A percentile compares a stretch with the other conserved stretches of the same genome.
phyloP scores from a whole-genome alignment of 2,888 invertebrate species.

The Chaetoderma sp. region DNA sequence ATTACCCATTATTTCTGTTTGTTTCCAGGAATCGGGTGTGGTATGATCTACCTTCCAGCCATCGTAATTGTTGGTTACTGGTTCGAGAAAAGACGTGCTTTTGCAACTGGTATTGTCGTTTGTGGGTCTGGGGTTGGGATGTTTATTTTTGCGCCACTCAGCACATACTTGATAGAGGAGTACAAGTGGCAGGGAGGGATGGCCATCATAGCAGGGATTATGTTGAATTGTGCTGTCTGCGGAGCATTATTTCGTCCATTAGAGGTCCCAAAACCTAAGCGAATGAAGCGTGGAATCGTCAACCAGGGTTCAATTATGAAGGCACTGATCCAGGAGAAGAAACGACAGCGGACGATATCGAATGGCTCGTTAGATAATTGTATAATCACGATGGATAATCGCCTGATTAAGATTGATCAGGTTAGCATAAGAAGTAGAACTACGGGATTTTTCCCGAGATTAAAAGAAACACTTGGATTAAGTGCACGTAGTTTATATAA shows the following conservation, averaged over 20 bases:
- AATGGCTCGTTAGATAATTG: slow-evolving; percentile 67
- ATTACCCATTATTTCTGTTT: too few relatives aligned
- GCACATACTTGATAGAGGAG: slow-evolving; percentile 42
- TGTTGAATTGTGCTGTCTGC: slow-evolving; percentile 82
- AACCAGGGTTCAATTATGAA: slow-evolving; percentile 64
- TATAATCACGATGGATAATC: slow-evolving; percentile 67
- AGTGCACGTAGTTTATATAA: slow-evolving; percentile 54
- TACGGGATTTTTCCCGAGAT: slow-evolving; percentile 47
- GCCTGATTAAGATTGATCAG: slow-evolving; percentile 57
- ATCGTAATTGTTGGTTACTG: slow-evolving; percentile 96
- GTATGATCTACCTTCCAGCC: slow-evolving; percentile 94
- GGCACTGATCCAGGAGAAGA: slow-evolving; percentile 66
- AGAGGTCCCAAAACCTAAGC: slow-evolving; percentile 59
- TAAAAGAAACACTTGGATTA: slow-evolving; percentile 55
- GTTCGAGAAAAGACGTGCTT: slow-evolving; percentile 93
- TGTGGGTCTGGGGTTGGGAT: slow-evolving; percentile 96
- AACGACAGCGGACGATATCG: slow-evolving; percentile 65
- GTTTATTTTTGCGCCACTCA: slow-evolving; percentile 84
- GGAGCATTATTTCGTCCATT: slow-evolving; percentile 89
- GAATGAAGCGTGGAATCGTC: slow-evolving; percentile 51
- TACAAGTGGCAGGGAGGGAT: slow-evolving; percentile 80
- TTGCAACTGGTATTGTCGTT: slow-evolving; percentile 94
- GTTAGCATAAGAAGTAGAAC: slow-evolving; percentile 47
- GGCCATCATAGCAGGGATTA: slow-evolving; percentile 83
- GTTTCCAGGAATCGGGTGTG: slow-evolving; percentile 81